Evolutionary conservation across 2,113 vertebrate species (phyloP), one percentile per base, ranked within the genome.

Genomic region (Anoura caudifer): DNA sequence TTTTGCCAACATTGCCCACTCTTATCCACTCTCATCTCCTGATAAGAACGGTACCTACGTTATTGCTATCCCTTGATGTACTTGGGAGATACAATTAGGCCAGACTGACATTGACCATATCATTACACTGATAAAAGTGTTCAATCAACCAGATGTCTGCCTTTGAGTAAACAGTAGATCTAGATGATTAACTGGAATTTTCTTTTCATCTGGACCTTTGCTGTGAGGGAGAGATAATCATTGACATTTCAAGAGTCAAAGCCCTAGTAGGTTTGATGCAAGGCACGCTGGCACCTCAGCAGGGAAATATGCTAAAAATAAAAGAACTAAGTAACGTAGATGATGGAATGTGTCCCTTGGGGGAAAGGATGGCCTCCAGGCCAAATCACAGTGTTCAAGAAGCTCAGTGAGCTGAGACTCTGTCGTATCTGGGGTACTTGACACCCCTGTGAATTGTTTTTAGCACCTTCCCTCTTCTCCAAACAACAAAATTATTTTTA

Each of bases 71-170:
- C 75, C 22, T 70, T 83, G 79, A 85, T 75, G 41, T 54, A 86
- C 69, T 43, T 91, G 56, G 75, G 82, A 89, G 73, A 96, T 56
- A 61, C 88, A 95, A 72, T 70, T 59, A n/a, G 12, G 5, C 70
- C 20, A 26, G 54, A 54, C 59, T 31, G 63, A 75, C 41, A 20
- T n/a, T 80, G 59, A 63, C 43, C 56, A 12, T 36, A 59, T 59
- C 43, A 50, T 36, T 28, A 56, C 54, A 63, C 87, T 70, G 61
- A 96, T 89, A 69, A 87, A 96, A 70, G 84, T 86, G 36, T 90
- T 93, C 87, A 54, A 45, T 95, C 84, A 75, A 87, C 69, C 65
- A 93, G 50, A 65, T 82, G 67, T 89, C 95, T 86, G 52, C 63
- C 56, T 81, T 89, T 69, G 59, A 81, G 33, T 59, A 85, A 95